Percentiles rank a stretch among this genome's conserved stretches.
Evolutionary conservation across 2,888 invertebrate species (phyloP).

Genomic region (Andrena bucephala): DNA sequence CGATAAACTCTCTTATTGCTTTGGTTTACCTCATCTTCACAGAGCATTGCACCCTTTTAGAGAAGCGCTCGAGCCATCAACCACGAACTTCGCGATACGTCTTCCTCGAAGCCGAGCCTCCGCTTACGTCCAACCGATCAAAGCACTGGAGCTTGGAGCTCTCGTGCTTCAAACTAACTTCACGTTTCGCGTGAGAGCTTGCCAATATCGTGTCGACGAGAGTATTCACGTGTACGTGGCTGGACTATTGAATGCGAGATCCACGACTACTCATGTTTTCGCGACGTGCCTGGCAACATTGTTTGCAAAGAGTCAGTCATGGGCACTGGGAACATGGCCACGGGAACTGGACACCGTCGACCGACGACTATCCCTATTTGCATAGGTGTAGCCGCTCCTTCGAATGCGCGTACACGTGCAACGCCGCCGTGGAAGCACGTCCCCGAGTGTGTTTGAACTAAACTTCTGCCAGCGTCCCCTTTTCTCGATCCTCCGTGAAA

Average conservation of each 20-base stretch:
- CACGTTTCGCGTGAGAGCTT: conserved; percentile 18
- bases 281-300: conserved; percentile 74
- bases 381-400: conserved; percentile 75
- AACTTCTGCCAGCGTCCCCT: conserved; percentile 65
- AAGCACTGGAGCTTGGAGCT: conserved; percentile 1
- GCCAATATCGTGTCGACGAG: neutral
- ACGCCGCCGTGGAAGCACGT: conserved; percentile 75
- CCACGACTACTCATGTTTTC: conserved; percentile 58
- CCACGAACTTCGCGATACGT: too few species aligned
- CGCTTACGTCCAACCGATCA: neutral
- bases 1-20: too few species aligned
- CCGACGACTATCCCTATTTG: conserved; percentile 69
- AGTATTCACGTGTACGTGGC: conserved; percentile 2
- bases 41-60: too few species aligned
- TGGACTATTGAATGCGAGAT: conserved; percentile 19
- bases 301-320: conserved; percentile 76
- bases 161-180: conserved; percentile 23
- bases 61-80: too few species aligned
- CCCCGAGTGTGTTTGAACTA: conserved; percentile 75
- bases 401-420: conserved; percentile 74
- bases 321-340: conserved; percentile 58
- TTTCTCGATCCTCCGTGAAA: conserved; percentile 15
- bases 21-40: too few species aligned
- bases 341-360: conserved; percentile 42
- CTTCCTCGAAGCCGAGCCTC: too few species aligned